Base-by-base conservation (phyloP, 2,888 invertebrate genomes). In the Napeogenes inachia region DNA sequence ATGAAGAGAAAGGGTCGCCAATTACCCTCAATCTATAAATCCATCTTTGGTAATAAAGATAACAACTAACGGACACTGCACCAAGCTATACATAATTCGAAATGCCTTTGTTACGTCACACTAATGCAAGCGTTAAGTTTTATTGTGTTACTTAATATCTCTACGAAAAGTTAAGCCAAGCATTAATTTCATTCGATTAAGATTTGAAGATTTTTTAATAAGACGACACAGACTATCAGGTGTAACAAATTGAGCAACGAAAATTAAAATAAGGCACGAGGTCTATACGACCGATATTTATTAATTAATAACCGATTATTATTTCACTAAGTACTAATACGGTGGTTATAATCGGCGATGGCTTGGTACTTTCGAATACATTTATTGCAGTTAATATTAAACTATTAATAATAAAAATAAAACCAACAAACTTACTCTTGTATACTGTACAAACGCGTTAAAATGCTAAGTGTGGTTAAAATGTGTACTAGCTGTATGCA, bases 21-120 rank as follows among this genome's bases (percentile, higher is more conserved):
- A 75, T 70, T 75, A 78, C 78, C 79, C 77, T 80, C 75, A 77
- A 76, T 75, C 79, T 81, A 80, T 76, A 82, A 80, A 81, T 82
- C 82, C 85, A 84, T 89, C 89, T 89, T 89, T 89, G 89, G 89
- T 89, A 87, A 87, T 84, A 84, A 85, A 82, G 81, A 85, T 81
- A 85, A 84, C 83, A 81, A 82, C 81, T 75, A 83, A 81, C 78
- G 74, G 79, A 81, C 78, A 75, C 77, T 81, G 78, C 79, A 81
- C 77, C 80, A 79, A 77, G 74, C 77, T 77, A 77, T 73, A 60
- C 62, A 61, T 61, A 54, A 53, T 59, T 46, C 56, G 47, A 57
- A 61, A 55, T 50, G 50, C 50, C 30, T 50, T n/a, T 2, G 50
- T 50, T 50, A 57, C 63, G 46, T 60, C 60, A 62, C 60, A 62